Evolutionary conservation across 2,797 vertebrate genomes (phyloP).

Genomic region (Sebastiscus tertius): DNA sequence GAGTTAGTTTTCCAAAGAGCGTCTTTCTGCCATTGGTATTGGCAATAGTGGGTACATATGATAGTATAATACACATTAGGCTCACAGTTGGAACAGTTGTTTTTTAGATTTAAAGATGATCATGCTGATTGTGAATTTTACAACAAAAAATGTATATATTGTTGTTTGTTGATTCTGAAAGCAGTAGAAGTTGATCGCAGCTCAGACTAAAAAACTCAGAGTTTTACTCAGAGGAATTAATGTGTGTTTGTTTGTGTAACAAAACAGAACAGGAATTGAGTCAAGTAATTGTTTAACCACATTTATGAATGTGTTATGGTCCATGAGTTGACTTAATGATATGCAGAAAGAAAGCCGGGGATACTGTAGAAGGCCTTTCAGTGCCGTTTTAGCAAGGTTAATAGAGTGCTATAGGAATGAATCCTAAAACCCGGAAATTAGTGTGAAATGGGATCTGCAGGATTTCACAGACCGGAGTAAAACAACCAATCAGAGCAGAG

Average conservation of each 20-base stretch:
- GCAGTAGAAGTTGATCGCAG: background rate
- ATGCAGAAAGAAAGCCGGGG: background rate
- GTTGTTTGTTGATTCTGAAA: background rate
- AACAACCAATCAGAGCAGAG: no score
- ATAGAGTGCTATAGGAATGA: no score
- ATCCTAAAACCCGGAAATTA: no score
- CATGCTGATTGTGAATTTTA: background rate
- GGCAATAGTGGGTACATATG: background rate
- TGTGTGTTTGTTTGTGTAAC: background rate
- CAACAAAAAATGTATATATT: background rate
- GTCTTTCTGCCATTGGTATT: constrained; percentile 18
- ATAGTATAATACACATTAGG: constrained; percentile 22
- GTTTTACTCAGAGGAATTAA: background rate
- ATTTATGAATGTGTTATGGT: background rate
- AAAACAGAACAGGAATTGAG: background rate
- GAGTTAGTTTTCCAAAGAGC: constrained; percentile 16
- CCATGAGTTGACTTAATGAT: background rate
- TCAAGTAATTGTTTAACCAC: background rate
- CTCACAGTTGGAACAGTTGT: constrained; percentile 13
- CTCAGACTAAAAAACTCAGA: background rate
- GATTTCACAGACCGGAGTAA: no score
- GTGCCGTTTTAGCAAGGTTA: background rate
- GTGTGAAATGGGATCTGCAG: no score
- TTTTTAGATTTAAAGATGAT: constrained; percentile 10
- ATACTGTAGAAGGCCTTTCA: background rate